Percentiles rank a stretch among this genome's conserved stretches.
Conservation (phyloP, 2,113 vertebrate genomes). For the Platanista minor region DNA sequence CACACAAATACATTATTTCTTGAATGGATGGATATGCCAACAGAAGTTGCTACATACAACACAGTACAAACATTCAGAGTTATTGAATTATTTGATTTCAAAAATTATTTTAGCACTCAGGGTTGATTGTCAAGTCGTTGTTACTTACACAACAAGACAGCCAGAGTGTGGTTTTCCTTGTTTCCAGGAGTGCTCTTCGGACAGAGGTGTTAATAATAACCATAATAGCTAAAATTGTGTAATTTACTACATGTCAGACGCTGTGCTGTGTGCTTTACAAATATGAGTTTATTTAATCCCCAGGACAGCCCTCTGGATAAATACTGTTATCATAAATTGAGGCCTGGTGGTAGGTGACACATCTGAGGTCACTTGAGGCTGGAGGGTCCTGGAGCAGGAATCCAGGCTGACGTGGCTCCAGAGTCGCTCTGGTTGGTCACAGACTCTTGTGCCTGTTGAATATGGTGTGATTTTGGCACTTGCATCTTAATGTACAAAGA, state of each 20-base stretch:
- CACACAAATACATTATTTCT: background rate
- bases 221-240: background rate
- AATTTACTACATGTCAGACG: background rate
- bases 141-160: background rate
- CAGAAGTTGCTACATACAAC: background rate
- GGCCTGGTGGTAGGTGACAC: background rate
- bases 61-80: background rate
- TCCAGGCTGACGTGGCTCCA: too few relatives aligned
- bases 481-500: background rate
- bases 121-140: background rate
- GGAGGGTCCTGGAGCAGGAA: too few relatives aligned
- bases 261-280: background rate
- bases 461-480: background rate
- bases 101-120: background rate
- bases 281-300: background rate
- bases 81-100: background rate
- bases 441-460: background rate
- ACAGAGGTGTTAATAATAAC: background rate
- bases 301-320: background rate
- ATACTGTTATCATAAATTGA: background rate
- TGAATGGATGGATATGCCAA: background rate
- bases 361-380: background rate
- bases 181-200: background rate
- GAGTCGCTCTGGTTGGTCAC: background rate
- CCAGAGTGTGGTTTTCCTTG: background rate